Evolutionary conservation across 2,888 invertebrate genomes (phyloP).

Genomic region (Rhopalosiphum nymphaeae): DNA sequence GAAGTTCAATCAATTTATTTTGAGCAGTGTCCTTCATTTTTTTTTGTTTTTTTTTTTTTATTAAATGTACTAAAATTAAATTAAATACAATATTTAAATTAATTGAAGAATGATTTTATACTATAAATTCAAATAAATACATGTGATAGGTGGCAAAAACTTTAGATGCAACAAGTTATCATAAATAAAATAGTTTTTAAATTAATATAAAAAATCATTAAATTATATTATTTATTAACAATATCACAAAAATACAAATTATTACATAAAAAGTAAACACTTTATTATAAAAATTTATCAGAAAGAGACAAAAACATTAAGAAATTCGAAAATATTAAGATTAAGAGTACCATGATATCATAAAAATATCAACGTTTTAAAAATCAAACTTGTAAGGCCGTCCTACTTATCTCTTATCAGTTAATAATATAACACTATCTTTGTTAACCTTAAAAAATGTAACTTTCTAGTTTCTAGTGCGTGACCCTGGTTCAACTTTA

Average conservation of each 20-base stretch:
- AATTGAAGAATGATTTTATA: background rate
- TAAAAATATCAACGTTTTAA: background rate
- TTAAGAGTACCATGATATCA: background rate
- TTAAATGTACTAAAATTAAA: background rate
- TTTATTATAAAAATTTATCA: background rate
- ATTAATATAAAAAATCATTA: background rate
- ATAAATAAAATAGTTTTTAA: background rate
- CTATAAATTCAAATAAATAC: background rate
- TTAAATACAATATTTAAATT: background rate
- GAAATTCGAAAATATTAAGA: background rate
- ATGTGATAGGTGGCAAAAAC: background rate
- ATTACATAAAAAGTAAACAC: background rate
- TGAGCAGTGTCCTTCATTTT: constrained; percentile 75
- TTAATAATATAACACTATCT: background rate
- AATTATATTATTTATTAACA: background rate
- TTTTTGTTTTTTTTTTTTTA: constrained; percentile 65
- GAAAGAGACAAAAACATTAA: background rate
- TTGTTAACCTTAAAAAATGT: background rate
- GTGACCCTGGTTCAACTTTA: too few species aligned
- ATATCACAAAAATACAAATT: background rate
- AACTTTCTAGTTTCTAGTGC: background rate
- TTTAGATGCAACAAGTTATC: background rate
- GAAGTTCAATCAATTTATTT: constrained; percentile 74
- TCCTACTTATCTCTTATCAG: background rate
- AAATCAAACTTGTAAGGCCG: background rate